Evolutionary conservation across 1,140 invertebrate genomes (phyloP).

Genomic region (Trigoniulus corallinus): DNA sequence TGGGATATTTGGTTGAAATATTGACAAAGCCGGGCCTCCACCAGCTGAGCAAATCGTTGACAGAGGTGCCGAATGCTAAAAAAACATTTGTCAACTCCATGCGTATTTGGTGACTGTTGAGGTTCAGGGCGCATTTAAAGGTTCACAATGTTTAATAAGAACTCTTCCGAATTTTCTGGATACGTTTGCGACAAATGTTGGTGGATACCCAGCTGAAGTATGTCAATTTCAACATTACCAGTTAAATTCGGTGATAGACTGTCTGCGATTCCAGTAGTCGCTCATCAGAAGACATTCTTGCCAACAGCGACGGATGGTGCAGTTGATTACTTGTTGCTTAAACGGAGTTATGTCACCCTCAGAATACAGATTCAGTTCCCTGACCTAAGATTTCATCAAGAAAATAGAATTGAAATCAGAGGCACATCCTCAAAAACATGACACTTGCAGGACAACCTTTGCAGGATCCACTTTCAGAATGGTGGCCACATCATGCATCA

Average conservation of each 20-base stretch:
- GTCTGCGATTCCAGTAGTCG: slow-evolving; percentile 15
- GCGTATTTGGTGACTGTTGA: too few relatives aligned
- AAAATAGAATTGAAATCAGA: background rate
- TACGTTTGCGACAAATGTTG: too few relatives aligned
- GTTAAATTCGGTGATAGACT: slow-evolving; percentile 51
- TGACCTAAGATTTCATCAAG: slow-evolving; percentile 36
- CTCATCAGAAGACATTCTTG: slow-evolving; percentile 43
- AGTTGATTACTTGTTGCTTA: slow-evolving; percentile 52
- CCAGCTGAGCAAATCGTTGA: too few relatives aligned
- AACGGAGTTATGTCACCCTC: slow-evolving; percentile 64
- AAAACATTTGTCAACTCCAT: too few relatives aligned
- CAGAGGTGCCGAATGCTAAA: too few relatives aligned
- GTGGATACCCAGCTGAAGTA: background rate
- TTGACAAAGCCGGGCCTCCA: too few relatives aligned
- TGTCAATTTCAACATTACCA: slow-evolving; percentile 28
- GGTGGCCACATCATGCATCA: slow-evolving; percentile 55
- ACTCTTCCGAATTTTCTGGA: too few relatives aligned
- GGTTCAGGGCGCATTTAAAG: too few relatives aligned
- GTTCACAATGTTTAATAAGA: too few relatives aligned
- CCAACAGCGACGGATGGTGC: slow-evolving; percentile 64
- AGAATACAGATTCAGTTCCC: slow-evolving; percentile 60
- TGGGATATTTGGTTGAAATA: too few relatives aligned
- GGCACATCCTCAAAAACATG: background rate
- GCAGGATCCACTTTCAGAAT: slow-evolving; percentile 41
- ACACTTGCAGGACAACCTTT: slow-evolving; percentile 20